Base-by-base conservation (phyloP, 2,888 invertebrate species). In the Carpatolechia fugitivella region DNA sequence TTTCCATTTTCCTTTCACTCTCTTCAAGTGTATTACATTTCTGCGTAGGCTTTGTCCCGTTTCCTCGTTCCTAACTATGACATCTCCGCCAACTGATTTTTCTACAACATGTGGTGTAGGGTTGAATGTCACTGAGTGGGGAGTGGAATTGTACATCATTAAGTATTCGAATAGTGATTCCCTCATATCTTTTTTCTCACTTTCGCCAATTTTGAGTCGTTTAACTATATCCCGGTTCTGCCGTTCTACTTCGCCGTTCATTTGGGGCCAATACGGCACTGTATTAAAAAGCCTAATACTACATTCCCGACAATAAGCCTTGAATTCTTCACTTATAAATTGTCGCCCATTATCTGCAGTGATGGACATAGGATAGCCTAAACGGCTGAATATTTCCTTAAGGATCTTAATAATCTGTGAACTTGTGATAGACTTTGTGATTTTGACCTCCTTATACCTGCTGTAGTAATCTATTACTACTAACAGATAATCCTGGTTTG, bases 391-490 rank as follows among this genome's bases (percentile, higher is more conserved):
- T 5, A 68, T 60, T 46, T 69, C 66, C 60, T 64, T 64, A 6
- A 70, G 16, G 0, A 60, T 8, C 40, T 56, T 56, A n/a, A 68
- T 64, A 0, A 60, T 66, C 3, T 58, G 31, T 6, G 20, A 3
- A 3, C 58, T 53, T 1, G 64, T 60, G 1, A 62, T 62, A 2
- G 4, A 30, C 48, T 52, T 54, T 0, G 20, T 56, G 1, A 65
- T 51, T 55, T 63, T 66, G 1, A 66, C 16, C 40, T 64, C 63
- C 47, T 64, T 63, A 46, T 68, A 68, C 0, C 67, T 18, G 13
- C 58, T 60, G 50, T 58, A 69, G 31, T 68, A 69, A 10, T 71
- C 64, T 3, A 69, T 30, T 0, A 68, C 8, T 0, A 68, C 63
- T 0, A 69, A 46, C 0, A 68, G 5, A 31, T 67, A 59, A 4